Evolutionary conservation across 2,797 vertebrate genomes (phyloP).

Genomic region (Natrix natrix): DNA sequence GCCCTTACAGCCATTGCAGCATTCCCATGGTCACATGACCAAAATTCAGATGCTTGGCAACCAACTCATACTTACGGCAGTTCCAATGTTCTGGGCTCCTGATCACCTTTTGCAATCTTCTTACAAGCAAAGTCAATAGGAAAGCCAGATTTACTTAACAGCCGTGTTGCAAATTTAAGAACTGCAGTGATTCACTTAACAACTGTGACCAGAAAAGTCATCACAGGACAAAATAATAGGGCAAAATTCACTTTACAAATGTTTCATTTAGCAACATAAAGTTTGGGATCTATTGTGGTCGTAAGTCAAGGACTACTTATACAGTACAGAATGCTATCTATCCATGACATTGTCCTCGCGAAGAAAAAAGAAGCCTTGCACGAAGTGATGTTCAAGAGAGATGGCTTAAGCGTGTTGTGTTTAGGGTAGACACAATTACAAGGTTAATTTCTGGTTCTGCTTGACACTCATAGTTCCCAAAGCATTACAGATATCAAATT

Average conservation of each 20-base stretch:
- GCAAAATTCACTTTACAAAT: not conserved
- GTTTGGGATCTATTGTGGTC: not conserved
- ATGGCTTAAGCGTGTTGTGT: not conserved
- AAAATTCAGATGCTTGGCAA: not conserved
- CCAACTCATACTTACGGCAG: not conserved
- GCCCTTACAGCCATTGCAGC: not conserved
- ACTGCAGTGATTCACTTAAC: not conserved
- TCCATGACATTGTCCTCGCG: not conserved
- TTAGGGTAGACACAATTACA: not conserved
- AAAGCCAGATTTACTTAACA: not conserved
- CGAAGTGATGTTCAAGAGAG: not conserved
- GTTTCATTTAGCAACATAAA: not conserved
- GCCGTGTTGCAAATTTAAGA: not conserved
- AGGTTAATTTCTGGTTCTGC: not conserved
- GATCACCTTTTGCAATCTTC: not conserved
- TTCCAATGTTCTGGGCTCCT: not conserved
- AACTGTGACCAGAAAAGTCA: not conserved
- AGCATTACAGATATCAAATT: not conserved
- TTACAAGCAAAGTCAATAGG: not conserved
- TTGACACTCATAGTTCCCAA: not conserved
- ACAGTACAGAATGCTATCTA: not conserved
- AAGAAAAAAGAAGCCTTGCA: not conserved
- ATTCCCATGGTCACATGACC: not conserved
- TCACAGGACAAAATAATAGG: not conserved
- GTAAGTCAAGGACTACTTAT: not conserved